Base-by-base conservation (phyloP, 2,888 invertebrate genomes). In the Sylvicola fuscatus region DNA sequence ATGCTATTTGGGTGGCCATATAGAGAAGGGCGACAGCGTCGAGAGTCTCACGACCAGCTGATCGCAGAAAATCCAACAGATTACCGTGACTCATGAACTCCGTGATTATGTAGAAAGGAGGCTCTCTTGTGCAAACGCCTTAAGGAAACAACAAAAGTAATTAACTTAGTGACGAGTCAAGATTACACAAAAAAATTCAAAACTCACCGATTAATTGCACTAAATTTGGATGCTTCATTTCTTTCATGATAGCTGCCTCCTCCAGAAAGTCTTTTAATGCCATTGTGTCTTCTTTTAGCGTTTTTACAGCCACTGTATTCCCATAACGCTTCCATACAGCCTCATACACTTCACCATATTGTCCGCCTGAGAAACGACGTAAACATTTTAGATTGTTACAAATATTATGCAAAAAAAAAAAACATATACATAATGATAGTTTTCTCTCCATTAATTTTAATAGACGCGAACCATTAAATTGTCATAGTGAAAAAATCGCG, bases 81-180 rank as follows among this genome's bases (percentile, higher is more conserved):
- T 98, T 99, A 37, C 98, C 98, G 48, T 92, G 84, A 49, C 86
- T 83, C 98, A 98, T 98, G 60, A 95, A 98, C 65, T 97, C 97
- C 12, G 97, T 97, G 50, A 99, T 90, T 49, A 98, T 98, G 62
- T 97, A 99, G 62, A 97, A 98, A 3, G 98, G 98, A 10, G 97
- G 93, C 61, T 98, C 97, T 38, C 95, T 67, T 1, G 95, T 98
- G 63, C 97, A 98, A 16, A 98, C 97, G 42, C 95, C 98, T 58
- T 30, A 16, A 40, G 39, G n/a, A 37, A 10, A 11, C 28, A 35
- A 37, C 13, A 32, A 32, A 32, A 7, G 10, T 13, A 14, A 32
- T 14, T 6, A 14, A 30, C 30, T 12, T 14, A 32, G 8, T 14
- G 12, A 16, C n/a, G 15, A n/a, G 21, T n/a, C 8, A 16, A 16